A percentile compares a stretch with the other conserved stretches of the same genome.
Conservation (phyloP, 2,888 invertebrate species). For the Polydrusus tereticollis region DNA sequence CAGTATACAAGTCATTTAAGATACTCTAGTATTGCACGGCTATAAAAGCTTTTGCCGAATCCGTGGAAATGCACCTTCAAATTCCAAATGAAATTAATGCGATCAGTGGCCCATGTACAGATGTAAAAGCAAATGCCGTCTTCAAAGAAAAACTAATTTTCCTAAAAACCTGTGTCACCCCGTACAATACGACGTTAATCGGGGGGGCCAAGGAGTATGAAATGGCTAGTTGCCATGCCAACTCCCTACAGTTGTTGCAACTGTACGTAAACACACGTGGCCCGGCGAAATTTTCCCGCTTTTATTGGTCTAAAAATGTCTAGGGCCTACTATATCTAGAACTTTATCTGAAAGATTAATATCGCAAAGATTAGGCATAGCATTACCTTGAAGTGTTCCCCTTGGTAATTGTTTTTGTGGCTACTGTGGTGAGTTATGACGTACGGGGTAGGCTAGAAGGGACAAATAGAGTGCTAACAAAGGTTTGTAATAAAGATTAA, state of each 20-base stretch:
- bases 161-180: constrained; percentile 18
- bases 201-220: constrained; percentile 35
- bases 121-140: not conserved
- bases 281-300: constrained; percentile 14
- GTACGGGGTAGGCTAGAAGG: not conserved
- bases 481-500: not conserved
- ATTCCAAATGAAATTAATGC: too few species aligned
- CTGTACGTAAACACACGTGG: constrained; percentile 49
- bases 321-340: constrained; percentile 33
- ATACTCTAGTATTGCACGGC: too few species aligned
- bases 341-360: constrained; percentile 40
- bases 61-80: too few species aligned
- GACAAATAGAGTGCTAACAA: constrained; percentile 4
- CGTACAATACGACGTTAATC: constrained; percentile 25
- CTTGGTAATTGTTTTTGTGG: constrained; percentile 24
- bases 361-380: not conserved
- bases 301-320: constrained; percentile 17
- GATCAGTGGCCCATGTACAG: not conserved
- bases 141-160: constrained; percentile 7
- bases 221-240: constrained; percentile 51
- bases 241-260: constrained; percentile 47
- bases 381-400: constrained; percentile 16
- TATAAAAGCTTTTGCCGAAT: too few species aligned
- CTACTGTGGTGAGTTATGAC: constrained; percentile 12
- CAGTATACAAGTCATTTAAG: too few species aligned